Conservation (phyloP, 2,113 vertebrate species). For the Chaetops frenatus region DNA sequence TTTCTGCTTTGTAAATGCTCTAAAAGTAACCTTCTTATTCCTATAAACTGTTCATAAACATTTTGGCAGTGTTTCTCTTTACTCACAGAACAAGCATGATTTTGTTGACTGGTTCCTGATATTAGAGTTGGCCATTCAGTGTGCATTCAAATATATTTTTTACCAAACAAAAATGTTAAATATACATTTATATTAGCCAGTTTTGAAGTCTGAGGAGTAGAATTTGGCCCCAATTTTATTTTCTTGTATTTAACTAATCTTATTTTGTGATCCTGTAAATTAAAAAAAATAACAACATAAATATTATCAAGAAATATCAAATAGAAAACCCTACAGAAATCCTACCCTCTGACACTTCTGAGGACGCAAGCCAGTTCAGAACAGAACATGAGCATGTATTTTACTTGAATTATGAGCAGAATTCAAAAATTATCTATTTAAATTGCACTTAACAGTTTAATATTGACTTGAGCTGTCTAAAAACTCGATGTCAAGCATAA, state of each 20-base stretch:
- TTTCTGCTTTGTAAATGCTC: not conserved
- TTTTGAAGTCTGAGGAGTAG: not conserved
- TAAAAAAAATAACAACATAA: not conserved
- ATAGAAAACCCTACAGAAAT: not conserved
- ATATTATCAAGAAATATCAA: not conserved
- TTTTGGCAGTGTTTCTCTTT: not conserved
- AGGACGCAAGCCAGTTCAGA: not conserved
- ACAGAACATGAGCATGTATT: not conserved
- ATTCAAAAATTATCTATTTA: not conserved
- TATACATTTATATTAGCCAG: not conserved
- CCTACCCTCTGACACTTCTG: not conserved
- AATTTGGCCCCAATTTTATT: not conserved
- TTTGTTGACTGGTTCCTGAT: not conserved
- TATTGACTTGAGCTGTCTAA: not conserved
- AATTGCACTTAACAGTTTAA: not conserved
- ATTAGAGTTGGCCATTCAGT: not conserved
- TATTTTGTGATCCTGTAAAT: not conserved
- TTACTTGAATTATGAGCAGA: not conserved
- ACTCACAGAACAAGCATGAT: not conserved
- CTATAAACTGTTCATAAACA: not conserved
- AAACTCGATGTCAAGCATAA: not conserved
- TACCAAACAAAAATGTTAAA: not conserved
- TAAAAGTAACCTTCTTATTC: not conserved
- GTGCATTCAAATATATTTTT: not conserved
- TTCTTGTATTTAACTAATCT: not conserved